Percentiles rank a stretch among this genome's conserved stretches.
Conservation (phyloP, 2,797 vertebrate species). For the Tinamus major region DNA sequence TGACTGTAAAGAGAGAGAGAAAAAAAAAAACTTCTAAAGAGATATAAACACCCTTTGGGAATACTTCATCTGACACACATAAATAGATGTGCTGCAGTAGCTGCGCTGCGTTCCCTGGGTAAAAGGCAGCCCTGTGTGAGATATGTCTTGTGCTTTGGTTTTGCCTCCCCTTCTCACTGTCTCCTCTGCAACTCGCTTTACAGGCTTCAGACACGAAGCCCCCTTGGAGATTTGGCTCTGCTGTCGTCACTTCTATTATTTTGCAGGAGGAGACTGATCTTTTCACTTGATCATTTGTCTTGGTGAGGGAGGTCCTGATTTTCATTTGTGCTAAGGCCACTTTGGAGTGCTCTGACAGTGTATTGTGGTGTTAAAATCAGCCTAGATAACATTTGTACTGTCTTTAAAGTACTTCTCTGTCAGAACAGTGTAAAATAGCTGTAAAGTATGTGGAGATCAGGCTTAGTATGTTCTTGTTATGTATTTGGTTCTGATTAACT, state of each 20-base stretch:
- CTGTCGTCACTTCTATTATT: neutral
- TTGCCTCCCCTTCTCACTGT: neutral
- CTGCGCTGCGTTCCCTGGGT: neutral
- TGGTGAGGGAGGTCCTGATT: slow-evolving; percentile 29
- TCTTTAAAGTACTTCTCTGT: slow-evolving; percentile 19
- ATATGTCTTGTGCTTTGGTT: neutral
- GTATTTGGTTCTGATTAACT: slow-evolving; percentile 10
- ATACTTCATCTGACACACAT: neutral
- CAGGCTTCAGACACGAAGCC: neutral
- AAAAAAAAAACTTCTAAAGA: neutral
- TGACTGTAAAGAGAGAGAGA: neutral
- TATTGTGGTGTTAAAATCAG: slow-evolving; percentile 31
- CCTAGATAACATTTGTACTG: neutral
- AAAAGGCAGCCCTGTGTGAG: neutral
- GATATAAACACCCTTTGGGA: neutral
- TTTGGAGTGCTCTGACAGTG: slow-evolving; percentile 1
- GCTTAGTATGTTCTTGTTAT: neutral
- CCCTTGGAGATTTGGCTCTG: neutral
- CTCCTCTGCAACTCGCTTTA: neutral
- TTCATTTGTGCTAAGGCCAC: slow-evolving; percentile 6
- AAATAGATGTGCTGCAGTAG: neutral
- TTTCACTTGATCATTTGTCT: neutral
- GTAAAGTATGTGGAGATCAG: neutral
- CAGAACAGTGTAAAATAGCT: neutral
- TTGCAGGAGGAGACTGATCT: slow-evolving; percentile 4